Evolutionary conservation across 2,888 invertebrate species (phyloP).

Genomic region (Terebella lapidaria): DNA sequence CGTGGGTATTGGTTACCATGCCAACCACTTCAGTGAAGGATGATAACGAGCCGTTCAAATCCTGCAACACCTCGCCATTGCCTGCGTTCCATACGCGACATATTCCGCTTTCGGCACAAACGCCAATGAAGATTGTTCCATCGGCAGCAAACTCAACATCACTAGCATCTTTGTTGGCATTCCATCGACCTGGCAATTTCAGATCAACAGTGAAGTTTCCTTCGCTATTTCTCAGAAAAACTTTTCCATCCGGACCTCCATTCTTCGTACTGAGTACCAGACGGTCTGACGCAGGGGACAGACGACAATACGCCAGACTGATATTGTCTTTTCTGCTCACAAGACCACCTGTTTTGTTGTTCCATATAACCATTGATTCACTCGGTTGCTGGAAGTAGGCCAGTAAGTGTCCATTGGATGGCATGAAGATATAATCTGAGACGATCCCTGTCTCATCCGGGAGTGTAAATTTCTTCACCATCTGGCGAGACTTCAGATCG

Average conservation of each 20-base stretch:
- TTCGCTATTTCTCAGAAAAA: constrained; percentile 20
- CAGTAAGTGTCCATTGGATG: constrained; percentile 19
- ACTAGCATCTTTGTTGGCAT: constrained; percentile 6
- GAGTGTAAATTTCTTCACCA: constrained; percentile 7
- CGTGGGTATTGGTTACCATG: constrained; percentile 26
- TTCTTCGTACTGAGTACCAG: constrained; percentile 13
- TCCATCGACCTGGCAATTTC: constrained; percentile 12
- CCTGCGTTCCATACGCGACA: constrained; percentile 25
- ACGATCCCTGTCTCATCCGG: constrained; percentile 3
- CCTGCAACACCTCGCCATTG: constrained; percentile 24
- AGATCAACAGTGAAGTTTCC: constrained; percentile 9
- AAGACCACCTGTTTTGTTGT: constrained; percentile 15
- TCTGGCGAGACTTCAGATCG: constrained; percentile 14
- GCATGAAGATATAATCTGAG: constrained; percentile 20
- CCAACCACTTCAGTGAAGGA: constrained; percentile 15
- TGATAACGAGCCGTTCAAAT: constrained; percentile 4
- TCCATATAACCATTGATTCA: constrained; percentile 19
- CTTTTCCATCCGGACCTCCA: constrained; percentile 6
- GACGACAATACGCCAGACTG: constrained; percentile 11
- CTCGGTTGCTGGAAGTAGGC: constrained; percentile 13
- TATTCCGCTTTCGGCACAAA: constrained; percentile 8
- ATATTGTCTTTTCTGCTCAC: constrained; percentile 5
- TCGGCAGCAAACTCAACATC: constrained; percentile 23
- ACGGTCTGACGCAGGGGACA: constrained; percentile 23
- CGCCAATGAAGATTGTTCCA: constrained; percentile 24